Percentiles rank a stretch among this genome's conserved stretches.
Evolutionary conservation across 2,888 invertebrate genomes (phyloP).

Genomic region (Andrena dorsata): DNA sequence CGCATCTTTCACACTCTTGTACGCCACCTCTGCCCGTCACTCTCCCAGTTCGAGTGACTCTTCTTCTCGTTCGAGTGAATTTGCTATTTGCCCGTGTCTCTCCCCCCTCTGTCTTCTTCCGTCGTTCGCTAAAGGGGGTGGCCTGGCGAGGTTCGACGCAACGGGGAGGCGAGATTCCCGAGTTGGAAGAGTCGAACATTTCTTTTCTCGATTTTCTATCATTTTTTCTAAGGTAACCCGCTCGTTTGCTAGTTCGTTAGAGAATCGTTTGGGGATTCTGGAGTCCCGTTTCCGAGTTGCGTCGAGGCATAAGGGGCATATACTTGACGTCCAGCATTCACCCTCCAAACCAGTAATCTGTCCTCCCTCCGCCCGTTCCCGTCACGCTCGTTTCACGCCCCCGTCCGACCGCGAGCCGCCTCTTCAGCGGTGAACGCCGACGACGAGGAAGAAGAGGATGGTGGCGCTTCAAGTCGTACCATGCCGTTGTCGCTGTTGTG

Average conservation of each 20-base stretch:
- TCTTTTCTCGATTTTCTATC: too few species aligned
- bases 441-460: conserved; percentile 58
- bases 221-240: not conserved
- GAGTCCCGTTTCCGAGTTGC: conserved; percentile 9
- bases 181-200: too few species aligned
- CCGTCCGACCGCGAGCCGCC: conserved; percentile 38
- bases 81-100: conserved; percentile 9
- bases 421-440: conserved; percentile 43
- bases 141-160: conserved; percentile 4
- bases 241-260: not conserved
- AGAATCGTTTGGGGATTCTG: not conserved
- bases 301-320: too few species aligned
- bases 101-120: conserved; percentile 31
- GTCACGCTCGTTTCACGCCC: not conserved
- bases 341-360: too few species aligned
- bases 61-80: conserved; percentile 29
- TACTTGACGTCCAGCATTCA: not conserved
- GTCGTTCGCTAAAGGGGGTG: conserved; percentile 22
- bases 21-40: conserved; percentile 42
- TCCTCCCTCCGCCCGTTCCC: too few species aligned
- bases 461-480: conserved; percentile 54
- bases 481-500: conserved; percentile 60
- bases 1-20: conserved; percentile 29
- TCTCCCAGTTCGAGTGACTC: conserved; percentile 27
- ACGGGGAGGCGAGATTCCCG: not conserved